Evolutionary conservation across 37 sponge, comb jelly and placozoan genomes (phyloP).

Genomic region (Lycopodina hypogea): DNA sequence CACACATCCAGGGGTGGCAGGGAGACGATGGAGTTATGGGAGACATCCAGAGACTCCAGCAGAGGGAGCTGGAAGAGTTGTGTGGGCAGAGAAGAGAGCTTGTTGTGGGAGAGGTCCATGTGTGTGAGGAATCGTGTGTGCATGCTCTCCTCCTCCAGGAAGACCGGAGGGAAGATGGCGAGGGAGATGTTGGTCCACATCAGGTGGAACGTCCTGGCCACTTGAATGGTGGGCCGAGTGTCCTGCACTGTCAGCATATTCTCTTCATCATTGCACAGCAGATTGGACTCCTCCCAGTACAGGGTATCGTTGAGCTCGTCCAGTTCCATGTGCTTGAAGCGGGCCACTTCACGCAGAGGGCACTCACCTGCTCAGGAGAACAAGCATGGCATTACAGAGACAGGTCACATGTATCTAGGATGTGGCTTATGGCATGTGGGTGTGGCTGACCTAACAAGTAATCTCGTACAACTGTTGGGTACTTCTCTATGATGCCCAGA

Average conservation of each 20-base stretch:
- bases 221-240: conserved; percentile 27
- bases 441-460: conserved; percentile 29
- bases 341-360: conserved; percentile 45
- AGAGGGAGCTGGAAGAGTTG: conserved; percentile 40
- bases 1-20: conserved; percentile 33
- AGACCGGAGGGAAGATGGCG: conserved; percentile 1
- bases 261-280: conserved; percentile 25
- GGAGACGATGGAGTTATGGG: conserved; percentile 44
- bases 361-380: conserved; percentile 16
- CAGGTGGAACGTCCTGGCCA: conserved; percentile 32
- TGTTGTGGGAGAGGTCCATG: conserved; percentile 64
- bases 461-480: conserved; percentile 18
- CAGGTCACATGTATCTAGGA: not conserved
- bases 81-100: conserved; percentile 28
- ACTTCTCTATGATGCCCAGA: conserved; percentile 26
- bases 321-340: conserved; percentile 11
- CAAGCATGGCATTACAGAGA: not conserved
- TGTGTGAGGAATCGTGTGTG: conserved; percentile 15
- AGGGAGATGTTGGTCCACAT: conserved; percentile 61
- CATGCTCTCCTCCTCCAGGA: conserved; percentile 10
- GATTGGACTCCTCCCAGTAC: conserved; percentile 9
- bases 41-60: conserved; percentile 59
- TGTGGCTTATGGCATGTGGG: not conserved
- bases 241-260: conserved; percentile 41
- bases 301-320: not conserved